These are phyloP conservation scores for Ricordea florida DNA, from an alignment of 92 coral and sea anemone genomes.

Conservation along the genomic window DNA sequence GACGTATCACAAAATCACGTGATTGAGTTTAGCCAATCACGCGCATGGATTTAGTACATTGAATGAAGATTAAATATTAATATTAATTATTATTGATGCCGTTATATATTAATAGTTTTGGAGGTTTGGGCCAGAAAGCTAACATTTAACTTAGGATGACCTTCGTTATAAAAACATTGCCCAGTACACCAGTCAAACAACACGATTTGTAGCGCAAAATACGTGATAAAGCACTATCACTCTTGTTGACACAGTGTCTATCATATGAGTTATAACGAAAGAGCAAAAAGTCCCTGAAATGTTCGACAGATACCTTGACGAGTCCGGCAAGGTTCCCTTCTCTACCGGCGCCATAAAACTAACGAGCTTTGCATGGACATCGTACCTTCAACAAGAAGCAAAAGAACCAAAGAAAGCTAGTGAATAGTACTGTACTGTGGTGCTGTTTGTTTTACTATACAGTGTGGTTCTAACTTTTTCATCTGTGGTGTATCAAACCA, in stretches of 20 bases:
- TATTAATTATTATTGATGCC: too few relatives aligned
- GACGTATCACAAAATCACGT: too few relatives aligned
- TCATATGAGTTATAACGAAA: neutral
- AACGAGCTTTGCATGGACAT: conserved; percentile 86
- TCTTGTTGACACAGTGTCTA: too few relatives aligned
- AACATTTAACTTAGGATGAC: too few relatives aligned
- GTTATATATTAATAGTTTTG: too few relatives aligned
- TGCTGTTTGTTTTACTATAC: neutral
- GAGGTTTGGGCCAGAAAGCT: too few relatives aligned
- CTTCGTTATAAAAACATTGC: neutral
- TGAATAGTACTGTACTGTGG: neutral
- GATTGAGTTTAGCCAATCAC: too few relatives aligned
- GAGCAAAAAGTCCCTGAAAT: neutral
- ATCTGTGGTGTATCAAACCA: too few relatives aligned
- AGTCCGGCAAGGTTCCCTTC: conserved; percentile 79
- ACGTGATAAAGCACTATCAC: neutral
- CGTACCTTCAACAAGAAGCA: conserved; percentile 52
- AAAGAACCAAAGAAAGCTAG: neutral
- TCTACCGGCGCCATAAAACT: conserved; percentile 96
- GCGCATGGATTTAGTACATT: too few relatives aligned
- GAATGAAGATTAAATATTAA: too few relatives aligned
- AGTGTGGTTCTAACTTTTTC: too few relatives aligned
- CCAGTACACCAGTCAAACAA: neutral
- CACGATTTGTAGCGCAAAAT: neutral
- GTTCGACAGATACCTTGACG: conserved; percentile 70